phyloP scores from a whole-genome alignment of 2,888 invertebrate genomes.

The Helobdella robusta region DNA sequence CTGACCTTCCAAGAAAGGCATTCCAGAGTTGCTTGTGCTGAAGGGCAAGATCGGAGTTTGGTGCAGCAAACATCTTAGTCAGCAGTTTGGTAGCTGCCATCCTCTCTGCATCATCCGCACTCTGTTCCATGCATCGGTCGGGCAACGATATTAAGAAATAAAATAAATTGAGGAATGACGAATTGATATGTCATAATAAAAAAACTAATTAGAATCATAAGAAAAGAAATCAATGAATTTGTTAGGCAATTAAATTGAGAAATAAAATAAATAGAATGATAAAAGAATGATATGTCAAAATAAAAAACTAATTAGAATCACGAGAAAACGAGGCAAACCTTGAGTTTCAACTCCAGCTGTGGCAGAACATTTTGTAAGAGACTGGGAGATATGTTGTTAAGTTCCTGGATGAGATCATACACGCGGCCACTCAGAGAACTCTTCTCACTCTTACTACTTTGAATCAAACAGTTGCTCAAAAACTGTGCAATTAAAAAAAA shows the following conservation, averaged over 20 bases:
- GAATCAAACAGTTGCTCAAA: slow-evolving; percentile 85
- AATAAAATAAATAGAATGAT: too few species aligned
- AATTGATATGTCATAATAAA: background rate
- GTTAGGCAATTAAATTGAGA: too few species aligned
- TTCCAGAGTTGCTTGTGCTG: slow-evolving; percentile 80
- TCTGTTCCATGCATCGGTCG: slow-evolving; percentile 52
- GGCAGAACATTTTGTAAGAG: slow-evolving; percentile 79
- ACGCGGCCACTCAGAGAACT: slow-evolving; percentile 54
- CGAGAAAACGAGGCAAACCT: slow-evolving; percentile 39
- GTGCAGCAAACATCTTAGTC: slow-evolving; percentile 92
- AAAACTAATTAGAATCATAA: too few species aligned
- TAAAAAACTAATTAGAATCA: too few species aligned
- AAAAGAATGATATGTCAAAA: too few species aligned
- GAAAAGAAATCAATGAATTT: too few species aligned
- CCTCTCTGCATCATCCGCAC: slow-evolving; percentile 76
- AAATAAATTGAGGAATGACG: background rate
- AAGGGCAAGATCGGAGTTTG: slow-evolving; percentile 75
- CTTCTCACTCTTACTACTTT: slow-evolving; percentile 62
- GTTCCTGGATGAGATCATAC: slow-evolving; percentile 88
- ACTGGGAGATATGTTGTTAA: slow-evolving; percentile 81
- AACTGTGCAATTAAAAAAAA: slow-evolving; percentile 57
- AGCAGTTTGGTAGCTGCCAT: slow-evolving; percentile 66
- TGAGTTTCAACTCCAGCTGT: slow-evolving; percentile 79
- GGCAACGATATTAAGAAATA: background rate
- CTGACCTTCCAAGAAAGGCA: slow-evolving; percentile 71